These are phyloP conservation scores for Drosophila arizonae DNA, from an alignment of 1,140 invertebrate genomes.

Conservation along the genomic window DNA sequence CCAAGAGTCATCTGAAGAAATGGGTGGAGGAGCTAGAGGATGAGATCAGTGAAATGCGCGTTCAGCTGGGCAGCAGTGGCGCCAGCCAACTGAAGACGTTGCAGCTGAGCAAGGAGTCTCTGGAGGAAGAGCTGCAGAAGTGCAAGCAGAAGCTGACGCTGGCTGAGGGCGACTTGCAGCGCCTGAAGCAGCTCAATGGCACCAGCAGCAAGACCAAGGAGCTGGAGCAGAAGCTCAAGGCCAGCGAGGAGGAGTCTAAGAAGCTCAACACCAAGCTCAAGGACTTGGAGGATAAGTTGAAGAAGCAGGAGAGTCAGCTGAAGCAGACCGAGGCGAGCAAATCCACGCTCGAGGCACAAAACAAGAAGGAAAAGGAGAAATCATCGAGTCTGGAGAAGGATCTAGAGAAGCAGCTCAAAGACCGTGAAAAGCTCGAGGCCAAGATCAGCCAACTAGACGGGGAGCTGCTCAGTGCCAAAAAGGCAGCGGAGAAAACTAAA, in stretches of 20 bases:
- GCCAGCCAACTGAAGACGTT: slow-evolving; percentile 64
- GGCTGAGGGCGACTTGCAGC: slow-evolving; percentile 72
- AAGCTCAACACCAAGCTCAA: slow-evolving; percentile 69
- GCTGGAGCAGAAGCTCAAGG: slow-evolving; percentile 73
- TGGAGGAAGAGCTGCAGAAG: slow-evolving; percentile 72
- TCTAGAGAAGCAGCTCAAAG: slow-evolving; percentile 85
- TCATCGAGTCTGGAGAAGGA: slow-evolving; percentile 86
- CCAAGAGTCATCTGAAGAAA: slow-evolving; percentile 79
- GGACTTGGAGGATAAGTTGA: slow-evolving; percentile 76
- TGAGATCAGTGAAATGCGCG: slow-evolving; percentile 76
- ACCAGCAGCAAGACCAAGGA: slow-evolving; percentile 61
- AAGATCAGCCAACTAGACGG: slow-evolving; percentile 68
- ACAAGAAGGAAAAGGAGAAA: slow-evolving; percentile 84
- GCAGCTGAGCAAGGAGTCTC: slow-evolving; percentile 58
- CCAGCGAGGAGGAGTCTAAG: slow-evolving; percentile 70
- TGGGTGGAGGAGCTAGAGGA: slow-evolving; percentile 82
- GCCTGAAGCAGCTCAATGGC: slow-evolving; percentile 59
- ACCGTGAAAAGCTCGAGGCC: slow-evolving; percentile 69
- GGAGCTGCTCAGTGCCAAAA: slow-evolving; percentile 84
- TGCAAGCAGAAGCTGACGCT: slow-evolving; percentile 63
- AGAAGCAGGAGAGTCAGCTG: slow-evolving; percentile 70
- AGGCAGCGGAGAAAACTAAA: slow-evolving; percentile 84
- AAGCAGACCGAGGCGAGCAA: slow-evolving; percentile 69
- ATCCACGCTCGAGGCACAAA: slow-evolving; percentile 58
- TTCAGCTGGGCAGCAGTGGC: slow-evolving; percentile 59